These are phyloP conservation scores for Mustelus asterias DNA, from an alignment of 2,113 vertebrate genomes.

Conservation along the genomic window DNA sequence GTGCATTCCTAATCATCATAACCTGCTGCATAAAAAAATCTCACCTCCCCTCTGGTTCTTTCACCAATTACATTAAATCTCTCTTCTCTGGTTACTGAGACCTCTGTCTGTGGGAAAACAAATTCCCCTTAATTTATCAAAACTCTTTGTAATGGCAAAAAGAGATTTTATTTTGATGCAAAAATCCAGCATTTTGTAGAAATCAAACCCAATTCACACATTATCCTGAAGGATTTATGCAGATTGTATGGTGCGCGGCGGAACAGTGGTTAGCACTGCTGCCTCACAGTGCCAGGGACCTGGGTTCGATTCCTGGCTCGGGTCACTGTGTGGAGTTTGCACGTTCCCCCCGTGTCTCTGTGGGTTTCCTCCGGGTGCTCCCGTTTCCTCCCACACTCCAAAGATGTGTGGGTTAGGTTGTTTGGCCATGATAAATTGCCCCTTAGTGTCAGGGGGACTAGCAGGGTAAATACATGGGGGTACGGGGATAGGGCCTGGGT, in stretches of 20 bases:
- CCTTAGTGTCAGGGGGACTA: no score
- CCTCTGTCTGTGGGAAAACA: background rate
- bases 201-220: background rate
- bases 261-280: no score
- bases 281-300: no score
- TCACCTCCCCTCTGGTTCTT: background rate
- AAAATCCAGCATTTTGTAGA: background rate
- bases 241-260: background rate
- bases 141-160: background rate
- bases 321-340: no score
- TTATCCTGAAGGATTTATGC: background rate
- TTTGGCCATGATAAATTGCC: no score
- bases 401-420: no score
- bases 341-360: no score
- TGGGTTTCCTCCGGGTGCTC: no score
- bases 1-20: background rate
- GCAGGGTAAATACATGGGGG: no score
- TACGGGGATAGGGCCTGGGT: no score
- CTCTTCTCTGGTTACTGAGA: background rate
- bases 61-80: background rate
- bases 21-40: background rate
- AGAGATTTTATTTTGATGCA: background rate
- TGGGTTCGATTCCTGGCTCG: no score
- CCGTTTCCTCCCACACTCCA: no score
- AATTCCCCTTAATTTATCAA: background rate